A percentile compares a stretch with the other conserved stretches of the same genome.
phyloP scores from a whole-genome alignment of 2,113 vertebrate genomes.

The Ctenomys sociabilis region DNA sequence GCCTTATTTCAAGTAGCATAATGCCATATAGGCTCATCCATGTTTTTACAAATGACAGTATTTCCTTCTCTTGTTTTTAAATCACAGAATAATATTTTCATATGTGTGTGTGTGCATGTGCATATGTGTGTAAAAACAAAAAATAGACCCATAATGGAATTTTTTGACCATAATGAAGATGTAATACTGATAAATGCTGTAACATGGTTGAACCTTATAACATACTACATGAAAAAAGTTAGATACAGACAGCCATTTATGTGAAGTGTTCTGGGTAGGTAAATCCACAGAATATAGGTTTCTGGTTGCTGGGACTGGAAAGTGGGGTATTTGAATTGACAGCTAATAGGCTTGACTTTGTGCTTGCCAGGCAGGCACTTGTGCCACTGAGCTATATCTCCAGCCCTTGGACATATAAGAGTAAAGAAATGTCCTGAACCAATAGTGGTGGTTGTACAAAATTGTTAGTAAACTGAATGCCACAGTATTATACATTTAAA shows the following conservation, averaged over 20 bases:
- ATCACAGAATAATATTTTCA: background rate
- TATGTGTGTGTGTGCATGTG: background rate
- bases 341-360: background rate
- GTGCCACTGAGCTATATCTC: no score
- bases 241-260: background rate
- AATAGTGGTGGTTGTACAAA: background rate
- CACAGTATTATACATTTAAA: constrained; percentile 17
- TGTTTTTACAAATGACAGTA: background rate
- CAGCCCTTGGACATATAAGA: no score
- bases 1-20: background rate
- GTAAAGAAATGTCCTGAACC: constrained; percentile 17
- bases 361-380: no score
- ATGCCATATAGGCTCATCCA: background rate
- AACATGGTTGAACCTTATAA: background rate
- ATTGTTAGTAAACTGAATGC: background rate
- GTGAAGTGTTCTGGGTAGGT: background rate
- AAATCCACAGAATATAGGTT: background rate
- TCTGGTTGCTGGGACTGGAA: background rate
- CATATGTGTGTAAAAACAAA: background rate
- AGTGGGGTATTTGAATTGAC: background rate
- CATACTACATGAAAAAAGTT: background rate
- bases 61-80: background rate
- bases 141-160: background rate
- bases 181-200: background rate
- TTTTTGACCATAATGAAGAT: background rate